Evolutionary conservation across 2,797 vertebrate genomes (phyloP), one percentile per base, ranked within the genome.

Genomic region (Bovichtus diacanthus): DNA sequence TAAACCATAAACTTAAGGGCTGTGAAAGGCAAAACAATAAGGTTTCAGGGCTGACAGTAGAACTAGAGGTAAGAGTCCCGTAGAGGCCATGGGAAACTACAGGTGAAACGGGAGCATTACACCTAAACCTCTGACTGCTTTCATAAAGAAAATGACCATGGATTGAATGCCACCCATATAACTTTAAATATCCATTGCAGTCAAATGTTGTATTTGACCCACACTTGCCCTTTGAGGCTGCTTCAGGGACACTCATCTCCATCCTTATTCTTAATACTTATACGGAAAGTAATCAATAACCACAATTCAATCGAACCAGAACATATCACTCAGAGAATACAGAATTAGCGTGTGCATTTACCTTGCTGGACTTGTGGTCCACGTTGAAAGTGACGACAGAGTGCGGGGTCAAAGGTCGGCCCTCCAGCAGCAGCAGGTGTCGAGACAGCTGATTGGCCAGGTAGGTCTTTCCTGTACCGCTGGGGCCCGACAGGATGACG

Each of bases 301-400:
- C 82, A 85, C 80, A 88, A 84, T 75, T 91, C 65, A 73, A 81
- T 84, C 73, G 85, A 88, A 81, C 90, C 75, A 76, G 59, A 87
- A 91, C 66, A 87, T 74, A 86, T 86, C 59, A 82, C 21, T 10
- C 34, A 51, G 13, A 25, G 25, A 61, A 19, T 0, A 36, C 0
- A 31, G 13, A 44, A 49, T 16, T n/a, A n/a, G n/a, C n/a, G 2
- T 9, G 3, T 16, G 15, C 1, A 0, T 91, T 90, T 80, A 99
- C 98, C 96, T 99, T 99, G 93, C 97, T 98, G 81, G 98, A 99
- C 90, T 99, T 99, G 85, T 99, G 98, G 89, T 99, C 98, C 49
- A 99, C 97, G 0, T 98, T 99, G 90, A 99, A 99, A 34, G 97
- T 99, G 80, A 97, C 96, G 0, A 99, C 94, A 43, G 96, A 83